Conservation (phyloP, 2,797 vertebrate species). For the Hyperoplus lanceolatus region DNA sequence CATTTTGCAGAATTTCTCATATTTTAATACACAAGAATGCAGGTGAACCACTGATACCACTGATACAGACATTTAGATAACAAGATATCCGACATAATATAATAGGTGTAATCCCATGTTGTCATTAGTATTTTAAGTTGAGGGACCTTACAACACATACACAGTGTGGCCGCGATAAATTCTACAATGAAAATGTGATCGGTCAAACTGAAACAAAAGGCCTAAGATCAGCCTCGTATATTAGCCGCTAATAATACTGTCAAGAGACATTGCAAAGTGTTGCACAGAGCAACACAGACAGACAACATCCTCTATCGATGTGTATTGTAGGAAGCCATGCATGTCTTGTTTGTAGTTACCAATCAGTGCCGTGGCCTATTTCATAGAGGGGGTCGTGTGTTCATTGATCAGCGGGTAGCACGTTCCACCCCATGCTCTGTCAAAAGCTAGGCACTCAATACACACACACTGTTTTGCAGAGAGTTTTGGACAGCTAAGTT, state of each 20-base stretch:
- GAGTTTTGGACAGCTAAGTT: neutral
- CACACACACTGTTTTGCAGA: slow-evolving; percentile 40
- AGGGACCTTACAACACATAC: neutral
- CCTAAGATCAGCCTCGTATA: slow-evolving; percentile 3
- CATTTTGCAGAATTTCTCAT: neutral
- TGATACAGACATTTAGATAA: neutral
- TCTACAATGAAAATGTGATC: slow-evolving; percentile 7
- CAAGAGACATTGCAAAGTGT: neutral
- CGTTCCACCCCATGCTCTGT: slow-evolving; percentile 41
- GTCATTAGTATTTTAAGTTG: neutral
- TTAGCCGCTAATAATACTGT: slow-evolving; percentile 30
- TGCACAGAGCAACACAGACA: slow-evolving; percentile 19
- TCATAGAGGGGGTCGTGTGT: slow-evolving; percentile 65
- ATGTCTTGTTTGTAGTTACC: slow-evolving; percentile 66
- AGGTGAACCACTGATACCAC: too few species aligned
- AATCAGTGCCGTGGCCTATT: slow-evolving; percentile 68
- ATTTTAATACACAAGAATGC: neutral
- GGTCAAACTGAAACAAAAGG: slow-evolving; percentile 16
- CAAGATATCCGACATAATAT: too few species aligned
- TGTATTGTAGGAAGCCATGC: slow-evolving; percentile 28
- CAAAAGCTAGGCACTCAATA: slow-evolving; percentile 62
- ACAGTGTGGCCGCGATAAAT: slow-evolving; percentile 7
- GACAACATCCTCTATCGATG: slow-evolving; percentile 45
- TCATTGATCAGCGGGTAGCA: slow-evolving; percentile 65
- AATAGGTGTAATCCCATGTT: neutral